These are phyloP conservation scores for Neotoma lepida DNA, from an alignment of 2,113 vertebrate species.

Conservation along the genomic window DNA sequence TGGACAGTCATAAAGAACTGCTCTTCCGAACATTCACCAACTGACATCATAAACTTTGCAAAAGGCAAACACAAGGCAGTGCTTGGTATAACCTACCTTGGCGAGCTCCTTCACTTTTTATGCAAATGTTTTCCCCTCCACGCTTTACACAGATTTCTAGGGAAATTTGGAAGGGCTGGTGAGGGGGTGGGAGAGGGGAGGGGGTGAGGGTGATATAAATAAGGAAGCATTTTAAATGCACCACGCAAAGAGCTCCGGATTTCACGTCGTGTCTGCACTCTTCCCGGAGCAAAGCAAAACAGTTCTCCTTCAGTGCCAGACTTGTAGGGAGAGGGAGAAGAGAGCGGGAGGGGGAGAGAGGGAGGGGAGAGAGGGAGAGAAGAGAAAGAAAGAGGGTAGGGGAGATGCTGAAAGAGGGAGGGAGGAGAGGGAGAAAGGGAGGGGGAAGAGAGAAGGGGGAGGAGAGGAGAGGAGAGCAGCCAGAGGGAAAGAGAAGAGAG, in stretches of 20 bases:
- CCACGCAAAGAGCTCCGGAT: constrained; percentile 84
- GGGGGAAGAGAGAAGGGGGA: not conserved
- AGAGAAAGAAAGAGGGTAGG: not conserved
- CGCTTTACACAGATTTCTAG: constrained; percentile 86
- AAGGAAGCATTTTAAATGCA: constrained; percentile 85
- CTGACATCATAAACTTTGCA: constrained; percentile 87
- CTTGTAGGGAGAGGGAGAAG: constrained; percentile 79
- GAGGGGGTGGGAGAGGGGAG: constrained; percentile 83
- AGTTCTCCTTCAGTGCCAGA: constrained; percentile 86
- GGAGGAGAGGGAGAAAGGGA: not conserved
- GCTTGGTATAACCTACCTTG: constrained; percentile 86
- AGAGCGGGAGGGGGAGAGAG: constrained; percentile 23
- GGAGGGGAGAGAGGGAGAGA: not conserved
- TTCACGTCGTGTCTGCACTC: constrained; percentile 89
- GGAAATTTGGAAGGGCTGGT: constrained; percentile 86
- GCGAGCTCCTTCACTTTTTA: constrained; percentile 87
- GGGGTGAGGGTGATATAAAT: constrained; percentile 83
- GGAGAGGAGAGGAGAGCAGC: not conserved
- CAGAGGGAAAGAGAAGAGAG: constrained; percentile 41
- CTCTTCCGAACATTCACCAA: constrained; percentile 82
- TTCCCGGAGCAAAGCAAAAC: constrained; percentile 85
- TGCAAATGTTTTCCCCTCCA: constrained; percentile 83
- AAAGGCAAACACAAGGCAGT: constrained; percentile 81
- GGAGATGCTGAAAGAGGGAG: not conserved
- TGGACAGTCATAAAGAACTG: constrained; percentile 78